These are phyloP conservation scores for Euwallacea fornicatus DNA, from an alignment of 1,140 invertebrate genomes.

Conservation along the genomic window DNA sequence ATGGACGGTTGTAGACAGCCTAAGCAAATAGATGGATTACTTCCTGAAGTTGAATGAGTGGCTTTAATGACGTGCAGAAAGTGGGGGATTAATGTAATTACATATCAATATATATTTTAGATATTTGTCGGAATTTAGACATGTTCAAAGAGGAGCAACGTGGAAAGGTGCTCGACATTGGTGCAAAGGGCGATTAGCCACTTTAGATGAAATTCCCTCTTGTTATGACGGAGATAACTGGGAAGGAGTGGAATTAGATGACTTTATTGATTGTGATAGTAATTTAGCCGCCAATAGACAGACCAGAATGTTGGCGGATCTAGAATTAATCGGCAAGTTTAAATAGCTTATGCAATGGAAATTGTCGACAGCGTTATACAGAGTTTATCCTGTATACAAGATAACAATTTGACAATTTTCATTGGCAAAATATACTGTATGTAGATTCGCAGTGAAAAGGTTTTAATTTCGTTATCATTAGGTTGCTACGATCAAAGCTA, in stretches of 20 bases:
- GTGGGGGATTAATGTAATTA: not conserved
- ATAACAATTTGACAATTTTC: too few relatives aligned
- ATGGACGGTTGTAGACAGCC: too few relatives aligned
- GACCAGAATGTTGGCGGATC: slow-evolving; percentile 95
- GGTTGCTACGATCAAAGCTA: slow-evolving; percentile 89
- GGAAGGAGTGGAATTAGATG: slow-evolving; percentile 69
- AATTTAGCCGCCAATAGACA: slow-evolving; percentile 96
- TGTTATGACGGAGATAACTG: slow-evolving; percentile 75
- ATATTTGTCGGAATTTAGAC: slow-evolving; percentile 57
- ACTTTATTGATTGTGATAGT: slow-evolving; percentile 87
- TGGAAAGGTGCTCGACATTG: slow-evolving; percentile 89
- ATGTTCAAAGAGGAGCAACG: slow-evolving; percentile 96
- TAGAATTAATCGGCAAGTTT: slow-evolving; percentile 73
- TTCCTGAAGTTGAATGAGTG: too few relatives aligned
- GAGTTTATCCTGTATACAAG: too few relatives aligned
- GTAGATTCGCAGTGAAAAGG: not conserved
- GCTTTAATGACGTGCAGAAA: too few relatives aligned
- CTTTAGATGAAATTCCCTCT: slow-evolving; percentile 72
- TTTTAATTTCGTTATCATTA: slow-evolving; percentile 11
- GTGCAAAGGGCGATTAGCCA: slow-evolving; percentile 82
- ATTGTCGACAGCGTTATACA: not conserved
- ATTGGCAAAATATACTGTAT: too few relatives aligned
- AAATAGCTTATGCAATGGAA: not conserved
- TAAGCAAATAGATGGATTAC: too few relatives aligned
- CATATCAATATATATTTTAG: slow-evolving; percentile 17